Percentiles rank a stretch among this genome's conserved stretches.
phyloP scores from a whole-genome alignment of 1,140 invertebrate genomes.

The Lasioglossum baleicum region DNA sequence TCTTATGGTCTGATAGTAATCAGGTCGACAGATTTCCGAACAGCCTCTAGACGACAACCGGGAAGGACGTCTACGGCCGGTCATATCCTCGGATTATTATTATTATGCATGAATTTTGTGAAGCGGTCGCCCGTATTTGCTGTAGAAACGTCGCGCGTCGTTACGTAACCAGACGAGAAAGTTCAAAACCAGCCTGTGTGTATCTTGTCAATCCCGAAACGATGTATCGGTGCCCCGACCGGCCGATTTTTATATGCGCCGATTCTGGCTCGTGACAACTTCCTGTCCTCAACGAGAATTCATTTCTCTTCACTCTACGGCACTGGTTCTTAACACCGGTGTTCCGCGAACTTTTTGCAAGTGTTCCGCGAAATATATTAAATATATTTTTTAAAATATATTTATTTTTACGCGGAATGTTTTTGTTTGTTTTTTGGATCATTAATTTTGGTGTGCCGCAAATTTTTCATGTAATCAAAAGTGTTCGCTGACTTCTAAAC shows the following conservation, averaged over 20 bases:
- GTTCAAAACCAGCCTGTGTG: constrained; percentile 3
- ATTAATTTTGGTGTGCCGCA: too few relatives aligned
- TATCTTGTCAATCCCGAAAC: not conserved
- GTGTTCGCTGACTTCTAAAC: too few relatives aligned
- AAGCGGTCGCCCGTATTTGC: constrained; percentile 23
- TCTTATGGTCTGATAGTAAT: constrained; percentile 57
- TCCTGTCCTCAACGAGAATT: not conserved
- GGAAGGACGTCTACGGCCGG: constrained; percentile 53
- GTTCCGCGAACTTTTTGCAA: too few relatives aligned
- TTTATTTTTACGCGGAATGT: too few relatives aligned
- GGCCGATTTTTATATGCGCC: not conserved
- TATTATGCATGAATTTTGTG: constrained; percentile 47
- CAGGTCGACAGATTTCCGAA: constrained; percentile 44
- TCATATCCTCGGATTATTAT: constrained; percentile 37
- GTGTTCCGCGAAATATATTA: too few relatives aligned
- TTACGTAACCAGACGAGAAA: constrained; percentile 41
- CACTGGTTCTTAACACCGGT: too few relatives aligned
- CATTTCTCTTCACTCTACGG: not conserved
- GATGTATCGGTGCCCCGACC: not conserved
- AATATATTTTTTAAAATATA: too few relatives aligned
- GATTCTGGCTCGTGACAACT: not conserved
- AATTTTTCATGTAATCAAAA: too few relatives aligned
- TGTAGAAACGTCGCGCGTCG: not conserved
- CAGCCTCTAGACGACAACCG: constrained; percentile 53
- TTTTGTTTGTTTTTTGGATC: too few relatives aligned